Conservation (phyloP, 2,113 vertebrate genomes). For the Silurus meridionalis region DNA sequence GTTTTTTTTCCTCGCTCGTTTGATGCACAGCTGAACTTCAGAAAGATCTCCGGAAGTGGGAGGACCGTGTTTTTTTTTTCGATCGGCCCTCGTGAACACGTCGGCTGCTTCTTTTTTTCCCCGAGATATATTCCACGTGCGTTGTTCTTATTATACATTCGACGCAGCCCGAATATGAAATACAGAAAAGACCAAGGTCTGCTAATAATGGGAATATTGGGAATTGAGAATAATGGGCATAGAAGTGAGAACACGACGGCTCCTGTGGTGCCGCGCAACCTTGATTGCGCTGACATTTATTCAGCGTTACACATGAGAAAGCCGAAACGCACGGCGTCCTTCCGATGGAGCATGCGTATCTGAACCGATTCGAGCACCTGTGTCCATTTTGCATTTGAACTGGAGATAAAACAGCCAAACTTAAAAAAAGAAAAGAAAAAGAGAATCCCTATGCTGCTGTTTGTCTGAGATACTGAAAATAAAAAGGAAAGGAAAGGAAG, state of each 20-base stretch:
- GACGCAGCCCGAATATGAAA: conserved; percentile 4
- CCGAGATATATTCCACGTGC: background rate
- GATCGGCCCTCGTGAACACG: background rate
- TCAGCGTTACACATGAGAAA: background rate
- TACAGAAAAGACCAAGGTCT: conserved; percentile 22
- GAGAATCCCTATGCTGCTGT: conserved; percentile 20
- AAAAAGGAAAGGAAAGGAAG: conserved; percentile 20
- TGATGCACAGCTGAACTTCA: background rate
- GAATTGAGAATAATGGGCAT: conserved; percentile 10
- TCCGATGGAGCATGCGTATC: background rate
- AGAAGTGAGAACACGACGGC: background rate
- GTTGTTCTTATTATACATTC: conserved; percentile 21
- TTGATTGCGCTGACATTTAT: background rate
- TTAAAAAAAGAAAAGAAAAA: background rate
- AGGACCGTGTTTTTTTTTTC: background rate
- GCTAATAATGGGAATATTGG: conserved; percentile 25
- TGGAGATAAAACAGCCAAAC: conserved; percentile 9
- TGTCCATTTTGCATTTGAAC: conserved; percentile 12
- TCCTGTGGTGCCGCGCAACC: conserved; percentile 5
- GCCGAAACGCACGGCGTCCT: background rate
- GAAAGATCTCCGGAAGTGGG: background rate
- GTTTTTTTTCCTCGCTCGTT: conserved; percentile 15
- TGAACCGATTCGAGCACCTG: conserved; percentile 5
- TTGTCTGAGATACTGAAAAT: conserved; percentile 35
- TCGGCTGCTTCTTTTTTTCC: background rate